phyloP scores from a whole-genome alignment of 2,797 vertebrate species.

The Acrocephalus scirpaceus region DNA sequence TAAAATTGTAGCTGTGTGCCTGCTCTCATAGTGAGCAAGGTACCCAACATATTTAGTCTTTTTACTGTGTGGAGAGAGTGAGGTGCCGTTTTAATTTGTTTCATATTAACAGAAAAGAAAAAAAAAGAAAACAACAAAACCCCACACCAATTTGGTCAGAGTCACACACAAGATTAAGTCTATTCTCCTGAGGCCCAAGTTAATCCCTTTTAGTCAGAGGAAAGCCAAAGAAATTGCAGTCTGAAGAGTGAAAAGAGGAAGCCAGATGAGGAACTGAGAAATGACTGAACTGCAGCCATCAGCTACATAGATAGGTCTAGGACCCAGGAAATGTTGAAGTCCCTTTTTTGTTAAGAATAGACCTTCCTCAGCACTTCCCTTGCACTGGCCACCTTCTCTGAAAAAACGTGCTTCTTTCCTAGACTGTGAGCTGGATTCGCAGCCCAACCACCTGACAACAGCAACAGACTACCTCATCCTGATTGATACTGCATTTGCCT shows the following conservation, averaged over 20 bases:
- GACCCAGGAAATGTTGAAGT: background rate
- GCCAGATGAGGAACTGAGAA: background rate
- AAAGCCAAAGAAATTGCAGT: background rate
- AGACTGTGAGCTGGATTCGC: constrained; percentile 84
- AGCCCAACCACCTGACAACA: constrained; percentile 84
- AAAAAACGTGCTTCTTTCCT: constrained; percentile 31
- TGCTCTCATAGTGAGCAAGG: background rate
- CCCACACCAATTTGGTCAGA: background rate
- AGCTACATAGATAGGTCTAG: background rate
- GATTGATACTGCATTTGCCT: constrained; percentile 83
- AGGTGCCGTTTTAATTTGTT: background rate
- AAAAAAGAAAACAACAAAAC: no score
- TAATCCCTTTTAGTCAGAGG: background rate
- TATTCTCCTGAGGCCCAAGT: background rate
- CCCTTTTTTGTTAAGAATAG: background rate
- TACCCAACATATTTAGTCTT: background rate
- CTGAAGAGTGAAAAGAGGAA: background rate
- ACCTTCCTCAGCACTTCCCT: background rate
- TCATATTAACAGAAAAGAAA: background rate
- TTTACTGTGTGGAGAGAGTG: background rate
- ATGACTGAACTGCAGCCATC: background rate
- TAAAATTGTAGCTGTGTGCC: background rate
- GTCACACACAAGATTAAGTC: background rate
- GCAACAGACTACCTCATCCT: constrained; percentile 73
- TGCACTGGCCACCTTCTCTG: background rate